A percentile compares a stretch with the other conserved stretches of the same genome.
These are phyloP conservation scores for Poecile atricapillus DNA, from an alignment of 2,113 vertebrate species.

Conservation along the genomic window DNA sequence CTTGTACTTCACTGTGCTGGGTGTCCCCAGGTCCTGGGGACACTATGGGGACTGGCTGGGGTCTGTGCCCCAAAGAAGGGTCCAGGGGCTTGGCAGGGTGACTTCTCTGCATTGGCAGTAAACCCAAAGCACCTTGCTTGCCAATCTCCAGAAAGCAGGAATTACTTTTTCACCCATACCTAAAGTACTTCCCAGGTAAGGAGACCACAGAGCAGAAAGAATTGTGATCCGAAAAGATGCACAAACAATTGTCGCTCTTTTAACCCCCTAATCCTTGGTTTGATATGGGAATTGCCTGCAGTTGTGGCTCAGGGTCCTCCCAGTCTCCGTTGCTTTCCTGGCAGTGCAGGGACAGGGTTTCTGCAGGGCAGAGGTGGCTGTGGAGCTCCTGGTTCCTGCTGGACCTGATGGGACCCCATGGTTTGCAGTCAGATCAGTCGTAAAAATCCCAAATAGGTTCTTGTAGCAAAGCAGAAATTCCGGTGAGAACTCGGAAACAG, in stretches of 20 bases:
- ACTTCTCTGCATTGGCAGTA: not conserved
- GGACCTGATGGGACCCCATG: accelerated
- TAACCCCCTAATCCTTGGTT: not conserved
- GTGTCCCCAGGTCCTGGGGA: not conserved
- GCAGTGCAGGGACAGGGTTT: not conserved
- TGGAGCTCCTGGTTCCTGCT: not conserved
- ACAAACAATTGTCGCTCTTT: accelerated
- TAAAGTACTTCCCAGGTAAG: not conserved
- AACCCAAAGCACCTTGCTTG: not conserved
- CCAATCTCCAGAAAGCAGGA: not conserved
- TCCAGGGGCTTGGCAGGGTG: not conserved
- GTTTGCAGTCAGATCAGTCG: not conserved
- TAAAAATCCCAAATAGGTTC: not conserved
- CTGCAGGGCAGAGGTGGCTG: not conserved
- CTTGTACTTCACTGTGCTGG: accelerated
- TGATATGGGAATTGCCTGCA: accelerated
- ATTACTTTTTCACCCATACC: accelerated
- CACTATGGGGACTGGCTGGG: not conserved
- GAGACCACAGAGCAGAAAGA: not conserved
- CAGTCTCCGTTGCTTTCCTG: accelerated
- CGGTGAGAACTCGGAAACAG: not conserved
- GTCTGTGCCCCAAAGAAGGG: not conserved
- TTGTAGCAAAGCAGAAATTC: not conserved
- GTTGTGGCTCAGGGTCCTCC: not conserved
- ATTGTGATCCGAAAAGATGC: accelerated